Evolutionary conservation across 2,113 vertebrate species (phyloP), one percentile per base, ranked within the genome.

Genomic region (Castor canadensis): DNA sequence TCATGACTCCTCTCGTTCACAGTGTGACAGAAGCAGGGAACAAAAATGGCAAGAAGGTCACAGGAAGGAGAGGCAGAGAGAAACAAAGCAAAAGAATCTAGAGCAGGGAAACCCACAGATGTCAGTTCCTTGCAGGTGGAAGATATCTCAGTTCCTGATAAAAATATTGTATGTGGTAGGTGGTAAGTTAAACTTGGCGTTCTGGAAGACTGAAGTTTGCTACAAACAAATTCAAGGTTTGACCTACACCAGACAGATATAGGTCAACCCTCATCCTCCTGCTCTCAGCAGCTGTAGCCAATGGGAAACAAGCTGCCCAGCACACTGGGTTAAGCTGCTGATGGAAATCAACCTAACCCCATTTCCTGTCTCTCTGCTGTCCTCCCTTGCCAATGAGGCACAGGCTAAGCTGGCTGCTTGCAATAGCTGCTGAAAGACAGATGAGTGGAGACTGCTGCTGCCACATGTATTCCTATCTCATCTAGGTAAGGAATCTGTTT

Each of bases 231-330:
- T 87, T 95, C 95, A 84, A 91, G 91, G 94, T 87, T 96, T 97
- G 94, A 73, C 88, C 93, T 96, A 88, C 30, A 95, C 82, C 40
- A 3, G 24, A 54, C 96, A 96, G 97, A 97, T 97, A 86, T 95
- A 97, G 97, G 97, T 97, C 97, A 97, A 84, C 94, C 95, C 96
- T 97, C 97, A 95, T 26, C 96, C 94, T 96, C 95, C 97, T 96
- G 89, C 83, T 96, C 91, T 72, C 35, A 67, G 93, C 95, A 97
- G 97, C 97, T 97, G 97, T 79, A 89, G 89, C 97, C 97, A 96
- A 97, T 96, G 94, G 86, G 93, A 95, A 69, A n/a, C 38, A 77
- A 85, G 96, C 95, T 73, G 84, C 96, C 93, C 38, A 60, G 94
- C 88, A 79, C 1, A 1, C 69, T 32, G 54, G 54, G 79, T 83